A percentile compares a stretch with the other conserved stretches of the same genome.
These are phyloP conservation scores for Diprion similis DNA, from an alignment of 1,140 invertebrate species.

Conservation along the genomic window DNA sequence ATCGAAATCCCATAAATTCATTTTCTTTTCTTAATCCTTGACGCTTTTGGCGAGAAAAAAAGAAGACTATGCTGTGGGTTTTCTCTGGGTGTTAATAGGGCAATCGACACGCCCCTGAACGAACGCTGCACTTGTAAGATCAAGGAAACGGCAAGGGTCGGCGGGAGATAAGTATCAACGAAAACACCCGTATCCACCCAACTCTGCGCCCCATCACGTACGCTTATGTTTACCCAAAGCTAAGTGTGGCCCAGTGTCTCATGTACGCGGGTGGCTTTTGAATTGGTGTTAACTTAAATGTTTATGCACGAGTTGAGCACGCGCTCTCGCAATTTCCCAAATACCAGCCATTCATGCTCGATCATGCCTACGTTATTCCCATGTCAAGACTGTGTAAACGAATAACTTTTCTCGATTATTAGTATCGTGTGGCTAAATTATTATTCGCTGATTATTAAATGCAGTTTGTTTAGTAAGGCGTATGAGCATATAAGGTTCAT, in stretches of 20 bases:
- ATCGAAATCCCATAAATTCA: too few relatives aligned
- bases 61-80: too few relatives aligned
- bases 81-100: not conserved
- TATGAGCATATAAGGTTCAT: too few relatives aligned
- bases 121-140: not conserved
- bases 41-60: too few relatives aligned
- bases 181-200: not conserved
- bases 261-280: not conserved
- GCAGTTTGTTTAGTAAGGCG: too few relatives aligned
- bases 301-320: not conserved
- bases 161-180: not conserved
- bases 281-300: not conserved
- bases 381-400: too few relatives aligned
- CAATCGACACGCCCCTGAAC: not conserved
- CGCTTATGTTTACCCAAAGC: not conserved
- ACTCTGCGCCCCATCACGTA: not conserved
- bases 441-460: too few relatives aligned
- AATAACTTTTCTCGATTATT: too few relatives aligned
- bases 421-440: too few relatives aligned
- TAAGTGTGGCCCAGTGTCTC: conserved; percentile 1
- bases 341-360: too few relatives aligned
- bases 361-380: too few relatives aligned
- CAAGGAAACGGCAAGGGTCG: not conserved
- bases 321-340: not conserved
- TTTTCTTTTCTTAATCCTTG: too few relatives aligned